Conservation (phyloP, 2,888 invertebrate genomes). For the Nomada lathburiana region DNA sequence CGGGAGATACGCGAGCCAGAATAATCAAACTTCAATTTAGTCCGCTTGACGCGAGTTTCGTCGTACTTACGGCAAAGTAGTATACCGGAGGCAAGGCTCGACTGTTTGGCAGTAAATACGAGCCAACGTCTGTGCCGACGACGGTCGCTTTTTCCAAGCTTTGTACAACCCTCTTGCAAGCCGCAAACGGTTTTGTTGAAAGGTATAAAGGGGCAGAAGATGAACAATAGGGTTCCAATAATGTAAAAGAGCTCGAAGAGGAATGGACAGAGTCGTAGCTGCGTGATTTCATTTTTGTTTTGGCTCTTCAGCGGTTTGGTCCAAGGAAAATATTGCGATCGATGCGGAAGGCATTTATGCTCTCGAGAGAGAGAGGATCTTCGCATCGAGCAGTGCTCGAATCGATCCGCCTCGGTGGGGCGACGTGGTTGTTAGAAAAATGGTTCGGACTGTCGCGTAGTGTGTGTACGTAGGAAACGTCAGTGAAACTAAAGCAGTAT, state of each 20-base stretch:
- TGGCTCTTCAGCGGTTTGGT: not conserved
- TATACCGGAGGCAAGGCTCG: not conserved
- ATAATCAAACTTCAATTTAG: too few species aligned
- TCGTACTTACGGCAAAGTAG: too few species aligned
- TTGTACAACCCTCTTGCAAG: conserved; percentile 20
- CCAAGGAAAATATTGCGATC: not conserved
- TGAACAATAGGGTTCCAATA: conserved; percentile 14
- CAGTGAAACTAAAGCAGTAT: conserved; percentile 35
- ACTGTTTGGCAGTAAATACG: conserved; percentile 24
- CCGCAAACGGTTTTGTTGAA: conserved; percentile 35
- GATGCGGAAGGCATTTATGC: too few species aligned
- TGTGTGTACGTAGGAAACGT: not conserved
- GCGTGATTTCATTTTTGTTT: conserved; percentile 24
- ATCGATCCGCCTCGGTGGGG: too few species aligned
- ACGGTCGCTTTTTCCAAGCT: conserved; percentile 2
- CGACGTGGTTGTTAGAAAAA: too few species aligned
- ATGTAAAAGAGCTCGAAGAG: conserved; percentile 25
- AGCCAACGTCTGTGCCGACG: not conserved
- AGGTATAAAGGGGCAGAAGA: conserved; percentile 27
- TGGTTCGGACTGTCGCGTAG: not conserved
- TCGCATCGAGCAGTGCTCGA: too few species aligned
- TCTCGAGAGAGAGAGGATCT: too few species aligned
- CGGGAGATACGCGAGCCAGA: too few species aligned
- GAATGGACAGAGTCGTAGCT: conserved; percentile 33
- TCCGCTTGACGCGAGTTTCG: too few species aligned